Base-by-base conservation (phyloP, 2,113 vertebrate genomes). In the Vidua macroura region DNA sequence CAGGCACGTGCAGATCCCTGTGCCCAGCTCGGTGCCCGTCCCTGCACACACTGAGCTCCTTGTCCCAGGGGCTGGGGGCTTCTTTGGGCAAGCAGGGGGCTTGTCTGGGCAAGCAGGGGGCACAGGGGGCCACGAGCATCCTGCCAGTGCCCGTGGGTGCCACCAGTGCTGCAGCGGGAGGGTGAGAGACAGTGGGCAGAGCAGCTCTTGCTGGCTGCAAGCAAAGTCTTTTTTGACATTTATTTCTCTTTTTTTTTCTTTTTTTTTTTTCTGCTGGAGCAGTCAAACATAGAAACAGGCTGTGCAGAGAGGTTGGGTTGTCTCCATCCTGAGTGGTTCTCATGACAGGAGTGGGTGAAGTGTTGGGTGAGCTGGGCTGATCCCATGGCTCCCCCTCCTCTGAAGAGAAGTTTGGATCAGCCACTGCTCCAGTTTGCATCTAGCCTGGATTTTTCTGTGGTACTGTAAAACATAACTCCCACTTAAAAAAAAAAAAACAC, bases 21-120 rank as follows among this genome's bases (percentile, higher is more conserved):
- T 4, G 22, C 39, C 37, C 14, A 9, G 35, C 21, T 30, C 15
- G 2, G 12, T 23, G 9, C 30, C 28, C 2, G 0, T 6, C 28
- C 46, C 19, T 59, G 4, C 7, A 15, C 35, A 18, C 7, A 33
- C 11, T 8, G 27, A 37, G 37, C 44, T 10, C 44, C 15, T 31
- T 16, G 2, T 16, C 43, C 41, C 41, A 39, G 41, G 41, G 35
- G 35, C 35, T 35, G 35, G 35, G 41, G 19, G 15, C 16, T 80
- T 9, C 2, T 46, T 69, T 4, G 19, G 15, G 17, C 35, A 63
- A 67, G 8, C 35, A 51, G 62, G 28, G 41, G 19, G 15, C 16
- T 80, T 9, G 2, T 46, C 64, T 4, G 19, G 15, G 17, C 35
- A 63, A 67, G 8, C 35, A 51, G 62, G 28, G 43, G 70, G 56